phyloP scores from a whole-genome alignment of 2,888 invertebrate genomes.

The Sabellastarte sp. region DNA sequence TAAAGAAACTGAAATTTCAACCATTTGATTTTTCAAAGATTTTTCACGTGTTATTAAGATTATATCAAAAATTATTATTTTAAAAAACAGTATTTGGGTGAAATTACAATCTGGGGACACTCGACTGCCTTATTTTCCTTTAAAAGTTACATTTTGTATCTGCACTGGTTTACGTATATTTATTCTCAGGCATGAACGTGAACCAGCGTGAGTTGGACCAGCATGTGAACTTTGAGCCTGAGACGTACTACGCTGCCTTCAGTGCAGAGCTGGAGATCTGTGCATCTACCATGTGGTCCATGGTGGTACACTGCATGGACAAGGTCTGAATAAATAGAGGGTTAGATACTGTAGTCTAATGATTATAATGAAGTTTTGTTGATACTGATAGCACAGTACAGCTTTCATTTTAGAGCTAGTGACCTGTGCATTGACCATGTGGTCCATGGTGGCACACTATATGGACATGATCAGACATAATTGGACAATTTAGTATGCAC shows the following conservation, averaged over 20 bases:
- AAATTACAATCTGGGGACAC: too few species aligned
- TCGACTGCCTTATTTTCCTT: too few species aligned
- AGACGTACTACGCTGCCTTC: conserved; percentile 96
- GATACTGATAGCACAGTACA: conserved; percentile 94
- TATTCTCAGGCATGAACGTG: conserved; percentile 96
- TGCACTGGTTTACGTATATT: too few species aligned
- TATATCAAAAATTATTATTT: too few species aligned
- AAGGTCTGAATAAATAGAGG: conserved; percentile 12
- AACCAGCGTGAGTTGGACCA: conserved; percentile 86
- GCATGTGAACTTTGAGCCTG: conserved; percentile 95
- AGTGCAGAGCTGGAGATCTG: conserved; percentile 96
- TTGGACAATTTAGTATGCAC: too few species aligned
- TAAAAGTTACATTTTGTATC: too few species aligned
- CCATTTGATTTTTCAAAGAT: too few species aligned
- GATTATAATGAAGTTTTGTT: too few species aligned
- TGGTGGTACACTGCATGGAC: conserved; percentile 72
- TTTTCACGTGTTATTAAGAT: too few species aligned
- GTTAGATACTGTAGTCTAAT: too few species aligned
- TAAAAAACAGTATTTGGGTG: too few species aligned
- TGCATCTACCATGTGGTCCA: conserved; percentile 97
- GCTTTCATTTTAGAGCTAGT: conserved; percentile 96
- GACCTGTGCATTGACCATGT: conserved; percentile 96
- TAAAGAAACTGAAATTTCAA: too few species aligned
- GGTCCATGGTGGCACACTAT: conserved; percentile 85
- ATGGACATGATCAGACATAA: conserved; percentile 27